Percentiles rank a stretch among this genome's conserved stretches.
Evolutionary conservation across 2,113 vertebrate species (phyloP).

Genomic region (Lontra canadensis): DNA sequence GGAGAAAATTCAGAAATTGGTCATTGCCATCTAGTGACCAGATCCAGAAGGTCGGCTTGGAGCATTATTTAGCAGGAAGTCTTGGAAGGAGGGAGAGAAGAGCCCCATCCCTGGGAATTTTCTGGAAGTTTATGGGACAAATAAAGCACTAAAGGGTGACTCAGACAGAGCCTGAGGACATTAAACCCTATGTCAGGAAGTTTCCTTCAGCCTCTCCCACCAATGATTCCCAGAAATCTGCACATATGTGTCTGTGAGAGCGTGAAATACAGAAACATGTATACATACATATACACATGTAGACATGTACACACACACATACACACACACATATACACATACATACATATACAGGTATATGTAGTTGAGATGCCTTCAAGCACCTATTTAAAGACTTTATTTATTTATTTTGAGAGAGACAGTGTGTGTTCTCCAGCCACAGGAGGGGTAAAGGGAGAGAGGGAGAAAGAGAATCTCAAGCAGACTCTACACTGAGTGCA

Average conservation of each 20-base stretch:
- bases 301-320: neutral
- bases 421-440: no score
- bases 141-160: neutral
- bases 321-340: neutral
- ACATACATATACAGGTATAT: neutral
- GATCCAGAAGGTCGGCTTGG: neutral
- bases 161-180: neutral
- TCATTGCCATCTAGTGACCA: neutral
- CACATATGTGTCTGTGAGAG: neutral
- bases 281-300: neutral
- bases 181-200: neutral
- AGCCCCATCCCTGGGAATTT: neutral
- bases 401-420: no score
- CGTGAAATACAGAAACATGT: neutral
- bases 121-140: neutral
- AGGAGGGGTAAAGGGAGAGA: no score
- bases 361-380: neutral
- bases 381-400: neutral
- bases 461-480: no score
- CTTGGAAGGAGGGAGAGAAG: neutral
- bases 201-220: neutral
- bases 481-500: no score
- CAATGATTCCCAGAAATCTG: neutral
- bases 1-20: neutral
- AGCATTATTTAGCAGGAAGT: neutral